A percentile compares a stretch with the other conserved stretches of the same genome.
Conservation (phyloP, 2,888 invertebrate species). For the Chelonus formosanus region DNA sequence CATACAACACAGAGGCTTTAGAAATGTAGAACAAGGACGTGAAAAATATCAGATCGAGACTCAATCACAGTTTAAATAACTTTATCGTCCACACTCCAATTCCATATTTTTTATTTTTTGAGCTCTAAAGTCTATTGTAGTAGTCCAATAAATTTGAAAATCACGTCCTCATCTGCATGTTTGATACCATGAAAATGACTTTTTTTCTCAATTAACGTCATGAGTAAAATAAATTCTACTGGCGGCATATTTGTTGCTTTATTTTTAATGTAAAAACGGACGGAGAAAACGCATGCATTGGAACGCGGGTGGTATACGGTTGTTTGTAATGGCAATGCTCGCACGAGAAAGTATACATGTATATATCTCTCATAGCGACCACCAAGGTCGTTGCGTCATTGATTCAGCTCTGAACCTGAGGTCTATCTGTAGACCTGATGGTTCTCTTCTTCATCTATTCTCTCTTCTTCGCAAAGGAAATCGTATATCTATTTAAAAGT, state of each 20-base stretch:
- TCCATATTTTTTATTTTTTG: neutral
- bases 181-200: too few relatives aligned
- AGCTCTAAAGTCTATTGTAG: neutral
- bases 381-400: constrained; percentile 25
- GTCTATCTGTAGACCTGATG: neutral
- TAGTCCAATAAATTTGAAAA: neutral
- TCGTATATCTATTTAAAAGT: neutral
- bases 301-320: neutral
- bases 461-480: neutral
- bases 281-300: constrained; percentile 2
- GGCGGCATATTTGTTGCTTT: neutral
- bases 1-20: constrained; percentile 3
- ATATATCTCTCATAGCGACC: constrained; percentile 14
- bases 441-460: constrained; percentile 6
- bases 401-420: constrained; percentile 22
- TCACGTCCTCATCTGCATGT: neutral
- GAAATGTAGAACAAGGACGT: constrained; percentile 18
- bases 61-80: constrained; percentile 18
- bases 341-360: neutral
- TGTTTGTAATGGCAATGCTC: constrained; percentile 4
- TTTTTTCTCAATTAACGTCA: neutral
- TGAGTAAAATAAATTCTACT: neutral
- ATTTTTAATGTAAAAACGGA: neutral
- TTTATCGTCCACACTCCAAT: constrained; percentile 15
- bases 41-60: constrained; percentile 12